phyloP scores from a whole-genome alignment of 2,113 vertebrate genomes.

The Apeltes quadracus region DNA sequence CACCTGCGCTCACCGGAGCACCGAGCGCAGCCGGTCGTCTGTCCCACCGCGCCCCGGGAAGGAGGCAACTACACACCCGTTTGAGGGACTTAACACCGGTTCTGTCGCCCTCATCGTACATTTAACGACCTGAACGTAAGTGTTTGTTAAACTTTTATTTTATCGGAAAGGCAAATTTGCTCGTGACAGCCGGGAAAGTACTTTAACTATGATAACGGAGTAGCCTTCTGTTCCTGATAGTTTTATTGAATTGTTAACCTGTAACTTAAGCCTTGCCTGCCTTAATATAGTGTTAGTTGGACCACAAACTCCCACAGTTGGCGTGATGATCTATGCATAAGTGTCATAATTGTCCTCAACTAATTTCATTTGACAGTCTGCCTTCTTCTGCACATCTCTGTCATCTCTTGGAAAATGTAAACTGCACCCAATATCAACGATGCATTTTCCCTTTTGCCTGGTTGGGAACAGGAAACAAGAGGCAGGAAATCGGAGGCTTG shows the following conservation, averaged over 20 bases:
- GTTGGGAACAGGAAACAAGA: conserved; percentile 73
- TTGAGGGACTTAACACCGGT: conserved; percentile 32
- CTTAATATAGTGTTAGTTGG: background rate
- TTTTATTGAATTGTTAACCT: background rate
- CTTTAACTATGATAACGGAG: background rate
- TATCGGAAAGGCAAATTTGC: background rate
- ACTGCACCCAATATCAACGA: background rate
- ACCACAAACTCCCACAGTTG: background rate
- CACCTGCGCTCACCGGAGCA: conserved; percentile 59
- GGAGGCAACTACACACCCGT: conserved; percentile 16
- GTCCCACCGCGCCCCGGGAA: background rate
- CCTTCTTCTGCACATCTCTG: conserved; percentile 20
- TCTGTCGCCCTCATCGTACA: background rate
- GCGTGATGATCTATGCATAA: conserved; percentile 10
- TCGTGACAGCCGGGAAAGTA: background rate
- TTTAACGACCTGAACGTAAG: conserved; percentile 51
- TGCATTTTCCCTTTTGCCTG: conserved; percentile 64
- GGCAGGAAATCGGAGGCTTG: conserved; percentile 64
- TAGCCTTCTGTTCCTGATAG: background rate
- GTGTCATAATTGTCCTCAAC: too few relatives aligned
- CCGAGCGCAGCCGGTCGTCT: conserved; percentile 35
- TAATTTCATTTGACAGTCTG: too few relatives aligned
- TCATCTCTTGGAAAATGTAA: too few relatives aligned
- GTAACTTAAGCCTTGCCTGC: background rate
- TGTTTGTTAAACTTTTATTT: conserved; percentile 22